Evolutionary conservation across 2,797 vertebrate genomes (phyloP), one percentile per base, ranked within the genome.

Genomic region (Triplophysa bombifrons): DNA sequence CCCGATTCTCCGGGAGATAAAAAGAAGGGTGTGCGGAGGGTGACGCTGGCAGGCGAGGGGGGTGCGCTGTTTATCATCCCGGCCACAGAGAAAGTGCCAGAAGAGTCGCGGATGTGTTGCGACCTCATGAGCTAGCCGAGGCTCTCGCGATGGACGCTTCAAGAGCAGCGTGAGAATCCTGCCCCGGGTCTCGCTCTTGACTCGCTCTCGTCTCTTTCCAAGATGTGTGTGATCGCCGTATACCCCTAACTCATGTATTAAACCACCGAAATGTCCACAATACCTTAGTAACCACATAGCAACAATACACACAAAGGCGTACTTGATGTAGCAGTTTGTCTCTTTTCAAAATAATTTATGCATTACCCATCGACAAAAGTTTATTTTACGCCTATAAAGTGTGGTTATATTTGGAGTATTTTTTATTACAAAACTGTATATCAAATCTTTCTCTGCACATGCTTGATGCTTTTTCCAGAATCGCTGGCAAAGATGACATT

Each of bases 101-200:
- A 88, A 92, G 90, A 91, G 90, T 90, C 83, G 84, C 78, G 90
- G 91, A 91, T 84, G 85, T 91, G 91, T 90, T 92, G 88, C 87
- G 91, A 92, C 92, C 91, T 93, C 90, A 88, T 89, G 88, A 90
- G 89, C 91, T 87, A 83, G 89, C 91, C 83, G 80, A 87, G 89
- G 86, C 90, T 91, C 90, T 92, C 90, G 89, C 89, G 90, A 90
- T 89, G 85, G 85, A 55, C 74, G 84, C 80, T 93, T 91, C 91
- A 93, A 92, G 87, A 83, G 2, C 91, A 91, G 92, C 92, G 92
- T 94, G 93, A 94, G 93, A 93, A 93, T 91, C 88, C 83, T 76
- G 84, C 50, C 13, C 80, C 82, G 84, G 50, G 56, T 81, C 80
- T 83, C 80, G 61, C 82, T 83, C 67, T 69, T 22, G 76, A 53